Percentiles rank a stretch among this genome's conserved stretches.
These are phyloP conservation scores for Elachura formosa DNA, from an alignment of 2,113 vertebrate species.

Conservation along the genomic window DNA sequence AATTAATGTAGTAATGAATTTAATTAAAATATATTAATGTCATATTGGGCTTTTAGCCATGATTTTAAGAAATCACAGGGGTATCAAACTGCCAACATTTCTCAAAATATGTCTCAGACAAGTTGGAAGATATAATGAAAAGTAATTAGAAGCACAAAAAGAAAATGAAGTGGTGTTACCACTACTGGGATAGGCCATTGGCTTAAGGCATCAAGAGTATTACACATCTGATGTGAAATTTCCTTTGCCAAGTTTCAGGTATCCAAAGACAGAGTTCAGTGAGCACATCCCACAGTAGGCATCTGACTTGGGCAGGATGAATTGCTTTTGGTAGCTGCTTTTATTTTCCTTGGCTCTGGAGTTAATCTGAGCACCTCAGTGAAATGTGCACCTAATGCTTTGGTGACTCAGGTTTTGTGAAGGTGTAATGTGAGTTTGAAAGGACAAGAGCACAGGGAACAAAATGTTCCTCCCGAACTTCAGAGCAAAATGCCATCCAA, in stretches of 20 bases:
- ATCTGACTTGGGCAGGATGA: background rate
- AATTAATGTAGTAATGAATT: background rate
- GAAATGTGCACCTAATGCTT: background rate
- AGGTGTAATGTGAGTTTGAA: background rate
- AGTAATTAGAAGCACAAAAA: background rate
- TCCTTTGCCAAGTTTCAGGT: background rate
- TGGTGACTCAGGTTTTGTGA: background rate
- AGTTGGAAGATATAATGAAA: background rate
- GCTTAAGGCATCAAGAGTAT: background rate
- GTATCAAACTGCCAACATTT: background rate
- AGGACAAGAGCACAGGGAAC: background rate
- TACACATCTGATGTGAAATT: background rate
- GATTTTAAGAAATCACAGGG: background rate
- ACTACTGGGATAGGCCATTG: background rate
- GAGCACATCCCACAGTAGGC: background rate
- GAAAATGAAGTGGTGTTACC: background rate
- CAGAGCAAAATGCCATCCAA: background rate
- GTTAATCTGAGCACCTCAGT: background rate
- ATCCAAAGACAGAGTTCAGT: background rate
- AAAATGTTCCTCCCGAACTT: background rate
- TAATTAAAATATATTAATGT: constrained; percentile 17
- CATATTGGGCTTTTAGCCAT: background rate
- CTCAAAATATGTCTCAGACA: background rate
- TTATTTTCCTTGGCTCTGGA: background rate
- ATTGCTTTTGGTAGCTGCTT: background rate